Evolutionary conservation across 2,888 invertebrate genomes (phyloP).

Genomic region (Hirtodrosophila cameraria): DNA sequence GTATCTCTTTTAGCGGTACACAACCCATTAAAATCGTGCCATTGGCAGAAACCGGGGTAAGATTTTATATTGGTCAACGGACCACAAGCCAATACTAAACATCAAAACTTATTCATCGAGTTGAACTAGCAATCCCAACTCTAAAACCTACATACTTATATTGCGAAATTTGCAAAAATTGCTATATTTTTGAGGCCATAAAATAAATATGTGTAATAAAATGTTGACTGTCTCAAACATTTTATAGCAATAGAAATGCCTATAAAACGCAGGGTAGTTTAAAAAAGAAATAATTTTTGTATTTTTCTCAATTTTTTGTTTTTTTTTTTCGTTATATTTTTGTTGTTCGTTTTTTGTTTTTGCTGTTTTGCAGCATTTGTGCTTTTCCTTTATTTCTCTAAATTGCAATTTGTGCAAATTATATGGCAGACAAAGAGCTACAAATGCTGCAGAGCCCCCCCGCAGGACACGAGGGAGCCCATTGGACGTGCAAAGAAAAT

Average conservation of each 20-base stretch:
- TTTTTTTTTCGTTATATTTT: too few species aligned
- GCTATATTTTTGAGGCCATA: not conserved
- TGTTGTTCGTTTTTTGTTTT: slow-evolving; percentile 25
- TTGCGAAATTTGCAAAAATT: too few species aligned
- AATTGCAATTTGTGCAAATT: slow-evolving; percentile 79
- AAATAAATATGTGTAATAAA: too few species aligned
- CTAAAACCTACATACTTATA: too few species aligned
- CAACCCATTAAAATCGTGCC: too few species aligned
- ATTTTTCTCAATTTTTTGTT: slow-evolving; percentile 48
- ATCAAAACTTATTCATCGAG: too few species aligned
- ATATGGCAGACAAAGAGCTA: slow-evolving; percentile 72
- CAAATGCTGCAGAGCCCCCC: slow-evolving; percentile 49
- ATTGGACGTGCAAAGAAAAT: slow-evolving; percentile 66
- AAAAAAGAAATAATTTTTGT: slow-evolving; percentile 48
- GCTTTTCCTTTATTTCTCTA: slow-evolving; percentile 72
- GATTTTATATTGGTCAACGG: too few species aligned
- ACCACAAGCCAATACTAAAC: too few species aligned
- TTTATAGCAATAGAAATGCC: not conserved
- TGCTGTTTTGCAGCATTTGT: slow-evolving; percentile 52
- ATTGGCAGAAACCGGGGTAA: too few species aligned
- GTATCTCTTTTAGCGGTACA: too few species aligned
- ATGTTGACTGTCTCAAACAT: not conserved
- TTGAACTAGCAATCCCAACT: too few species aligned
- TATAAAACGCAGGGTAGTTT: slow-evolving; percentile 6
- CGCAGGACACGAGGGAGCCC: slow-evolving; percentile 29